These are phyloP conservation scores for Maniola hyperantus DNA, from an alignment of 2,888 invertebrate genomes.

Conservation along the genomic window DNA sequence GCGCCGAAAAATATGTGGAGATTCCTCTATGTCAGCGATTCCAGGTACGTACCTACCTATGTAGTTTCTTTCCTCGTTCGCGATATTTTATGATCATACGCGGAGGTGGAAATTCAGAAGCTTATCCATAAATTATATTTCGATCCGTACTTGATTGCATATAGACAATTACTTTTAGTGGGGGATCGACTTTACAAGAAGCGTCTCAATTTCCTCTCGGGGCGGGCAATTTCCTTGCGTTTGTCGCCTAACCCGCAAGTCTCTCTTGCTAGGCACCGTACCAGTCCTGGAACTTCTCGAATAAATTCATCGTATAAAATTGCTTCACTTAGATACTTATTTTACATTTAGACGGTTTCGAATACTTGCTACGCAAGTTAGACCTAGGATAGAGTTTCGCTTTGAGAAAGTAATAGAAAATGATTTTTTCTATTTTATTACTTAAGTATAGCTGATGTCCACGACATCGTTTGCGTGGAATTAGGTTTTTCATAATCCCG, in stretches of 20 bases:
- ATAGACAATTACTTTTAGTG: constrained; percentile 42
- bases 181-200: constrained; percentile 61
- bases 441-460: no score
- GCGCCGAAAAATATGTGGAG: background rate
- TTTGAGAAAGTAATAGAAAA: background rate
- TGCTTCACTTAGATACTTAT: background rate
- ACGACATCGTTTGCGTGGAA: no score
- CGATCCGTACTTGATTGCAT: constrained; percentile 43
- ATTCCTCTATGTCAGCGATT: background rate
- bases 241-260: constrained; percentile 51
- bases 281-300: constrained; percentile 8
- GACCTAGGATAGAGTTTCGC: background rate
- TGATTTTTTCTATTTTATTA: no score
- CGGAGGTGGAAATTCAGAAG: constrained; percentile 40
- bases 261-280: background rate
- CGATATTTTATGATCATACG: constrained; percentile 35
- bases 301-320: constrained; percentile 16
- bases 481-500: no score
- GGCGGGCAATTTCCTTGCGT: constrained; percentile 72
- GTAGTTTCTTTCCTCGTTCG: constrained; percentile 15
- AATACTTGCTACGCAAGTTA: background rate
- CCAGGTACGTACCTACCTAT: constrained; percentile 4
- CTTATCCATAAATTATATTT: constrained; percentile 45
- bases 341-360: constrained; percentile 6
- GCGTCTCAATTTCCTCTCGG: constrained; percentile 71